phyloP scores from a whole-genome alignment of 2,113 vertebrate genomes.

The Mungos mungo region DNA sequence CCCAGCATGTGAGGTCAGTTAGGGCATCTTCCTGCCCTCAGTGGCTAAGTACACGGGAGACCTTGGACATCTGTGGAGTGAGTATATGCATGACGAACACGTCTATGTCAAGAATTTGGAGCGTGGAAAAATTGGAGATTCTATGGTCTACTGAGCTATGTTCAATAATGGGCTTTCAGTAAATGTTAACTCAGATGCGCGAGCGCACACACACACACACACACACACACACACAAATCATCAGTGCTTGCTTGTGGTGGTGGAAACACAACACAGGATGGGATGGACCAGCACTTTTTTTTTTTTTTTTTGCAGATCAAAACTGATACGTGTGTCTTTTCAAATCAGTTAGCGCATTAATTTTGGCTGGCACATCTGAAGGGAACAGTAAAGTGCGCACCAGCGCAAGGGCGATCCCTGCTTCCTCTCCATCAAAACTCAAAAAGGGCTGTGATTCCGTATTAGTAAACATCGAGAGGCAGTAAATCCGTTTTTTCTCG shows the following conservation, averaged over 20 bases:
- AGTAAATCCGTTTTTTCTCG: neutral
- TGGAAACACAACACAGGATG: neutral
- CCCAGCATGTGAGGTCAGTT: neutral
- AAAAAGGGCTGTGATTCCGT: neutral
- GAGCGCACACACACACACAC: neutral
- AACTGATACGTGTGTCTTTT: neutral
- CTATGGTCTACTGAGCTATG: neutral
- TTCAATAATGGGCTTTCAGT: neutral
- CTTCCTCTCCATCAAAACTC: neutral
- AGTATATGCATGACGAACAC: neutral
- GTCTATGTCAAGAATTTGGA: neutral
- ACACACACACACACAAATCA: neutral
- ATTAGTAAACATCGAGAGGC: neutral
- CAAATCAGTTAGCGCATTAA: neutral
- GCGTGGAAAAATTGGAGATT: neutral
- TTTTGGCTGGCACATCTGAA: neutral
- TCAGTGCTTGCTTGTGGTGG: neutral
- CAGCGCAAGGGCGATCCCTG: neutral
- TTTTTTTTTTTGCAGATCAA: neutral
- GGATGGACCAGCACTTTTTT: neutral
- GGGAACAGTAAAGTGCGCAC: neutral
- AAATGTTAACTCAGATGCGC: fast-evolving
- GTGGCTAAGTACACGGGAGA: neutral
- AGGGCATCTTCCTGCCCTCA: neutral
- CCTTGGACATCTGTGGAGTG: neutral